Evolutionary conservation across 2,113 vertebrate genomes (phyloP), one percentile per base, ranked within the genome.

Genomic region (Ranitomeya imitator): DNA sequence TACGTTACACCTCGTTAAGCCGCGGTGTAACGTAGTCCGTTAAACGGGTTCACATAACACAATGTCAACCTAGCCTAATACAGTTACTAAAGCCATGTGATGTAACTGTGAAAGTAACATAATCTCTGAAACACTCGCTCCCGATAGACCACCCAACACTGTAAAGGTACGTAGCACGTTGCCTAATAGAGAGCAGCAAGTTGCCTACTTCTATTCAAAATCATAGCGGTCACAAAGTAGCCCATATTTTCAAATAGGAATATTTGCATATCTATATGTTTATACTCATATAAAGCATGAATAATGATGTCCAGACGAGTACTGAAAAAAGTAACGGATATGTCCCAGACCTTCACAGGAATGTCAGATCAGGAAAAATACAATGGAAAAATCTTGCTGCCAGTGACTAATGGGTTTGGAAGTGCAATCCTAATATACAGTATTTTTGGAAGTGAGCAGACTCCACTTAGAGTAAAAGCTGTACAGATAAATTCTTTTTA

Each of bases 401-500:
- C 67, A 69, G 26, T 54, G 59, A 83, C 61, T 69, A 83, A 67
- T 69, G 31, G 61, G 11, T 67, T 45, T 67, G 26, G 61, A 83
- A 69, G 31, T 45, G n/a, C 19, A 65, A 6, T 45, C 6, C 31
- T 45, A 26, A 51, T 52, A 67, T 52, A n/a, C n/a, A n/a, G n/a
- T n/a, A 19, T 83, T 52, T 61, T 37, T 83, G 80, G 60, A 63
- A 65, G 37, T 65, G 19, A 83, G 37, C 37, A 83, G 31, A 63
- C 18, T 51, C 45, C 18, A 18, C 31, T 65, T 11, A 45, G 37
- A 45, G 63, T 65, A 37, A 67, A 51, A 83, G 51, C 31, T 23
- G 21, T 11, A 80, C 19, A 45, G 37, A 3, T 45, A 45, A 45
- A 45, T 45, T 45, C 37, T 45, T 45, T 45, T 45, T 45, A 45